Percentiles rank a stretch among this genome's conserved stretches.
Evolutionary conservation across 2,113 vertebrate species (phyloP).

Genomic region (Perccottus glenii): DNA sequence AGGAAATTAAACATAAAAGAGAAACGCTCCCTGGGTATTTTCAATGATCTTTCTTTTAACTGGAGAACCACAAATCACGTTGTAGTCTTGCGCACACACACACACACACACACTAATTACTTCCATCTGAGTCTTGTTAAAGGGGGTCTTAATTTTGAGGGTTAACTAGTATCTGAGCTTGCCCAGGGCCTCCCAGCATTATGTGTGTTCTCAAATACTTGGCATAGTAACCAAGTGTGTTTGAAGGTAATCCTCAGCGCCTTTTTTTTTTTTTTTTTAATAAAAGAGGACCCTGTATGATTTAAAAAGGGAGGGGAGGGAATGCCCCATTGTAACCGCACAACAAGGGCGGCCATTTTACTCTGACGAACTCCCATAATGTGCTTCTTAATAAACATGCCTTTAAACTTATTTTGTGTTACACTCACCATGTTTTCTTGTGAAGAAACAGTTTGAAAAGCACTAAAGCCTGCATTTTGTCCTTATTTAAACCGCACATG

Average conservation of each 20-base stretch:
- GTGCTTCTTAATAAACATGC: no score
- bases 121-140: conserved; percentile 38
- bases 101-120: conserved; percentile 32
- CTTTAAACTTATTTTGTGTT: background rate
- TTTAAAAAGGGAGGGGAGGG: background rate
- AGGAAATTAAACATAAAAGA: background rate
- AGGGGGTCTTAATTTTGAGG: conserved; percentile 18
- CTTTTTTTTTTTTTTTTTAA: background rate
- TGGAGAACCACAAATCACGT: conserved; percentile 27
- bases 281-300: conserved; percentile 8
- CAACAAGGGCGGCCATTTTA: conserved; percentile 44
- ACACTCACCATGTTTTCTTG: no score
- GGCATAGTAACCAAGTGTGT: conserved; percentile 19
- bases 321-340: conserved; percentile 13
- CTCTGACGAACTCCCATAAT: background rate
- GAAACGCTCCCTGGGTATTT: background rate
- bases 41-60: conserved; percentile 16
- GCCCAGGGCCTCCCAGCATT: background rate
- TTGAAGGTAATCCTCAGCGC: conserved; percentile 47
- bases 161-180: conserved; percentile 23
- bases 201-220: conserved; percentile 21
- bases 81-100: conserved; percentile 9
- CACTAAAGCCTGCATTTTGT: conserved; percentile 11
- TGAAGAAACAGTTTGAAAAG: no score
- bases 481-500: conserved; percentile 37